Base-by-base conservation (phyloP, 2,113 vertebrate genomes). In the Glaucidium brasilianum region DNA sequence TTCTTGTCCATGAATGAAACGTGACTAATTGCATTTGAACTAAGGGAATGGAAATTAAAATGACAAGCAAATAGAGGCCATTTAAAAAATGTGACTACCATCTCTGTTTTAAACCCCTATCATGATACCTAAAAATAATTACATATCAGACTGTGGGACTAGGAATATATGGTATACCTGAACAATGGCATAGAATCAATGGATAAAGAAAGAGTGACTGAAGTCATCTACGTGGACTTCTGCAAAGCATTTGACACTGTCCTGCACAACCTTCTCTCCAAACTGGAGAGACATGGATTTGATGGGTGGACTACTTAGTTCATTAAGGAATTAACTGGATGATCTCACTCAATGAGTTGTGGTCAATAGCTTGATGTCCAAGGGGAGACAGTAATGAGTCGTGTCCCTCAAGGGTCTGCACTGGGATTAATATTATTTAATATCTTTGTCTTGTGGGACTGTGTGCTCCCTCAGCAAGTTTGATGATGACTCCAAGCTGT, bases 291-390 rank as follows among this genome's bases (percentile, higher is more conserved):
- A 49, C 4, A 30, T 25, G 18, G 22, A 63, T 63, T 68, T 43
- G 20, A 56, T 3, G 11, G 7, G 27, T 37, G 23, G n/a, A 62
- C 12, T 9, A 26, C 9, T 50, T 6, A 0, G 5, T 79, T 79
- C 20, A 9, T 30, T 68, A 56, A 62, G 35, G 25, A 80, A 56
- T 26, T 37, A 32, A 15, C 16, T 37, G 5, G 22, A 43, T 56
- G 39, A 47, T 29, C 0, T 0, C 15, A 37, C 41, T 52, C 27
- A 58, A 58, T 37, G 21, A 4, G 22, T 32, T 72, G 15, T 1
- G 1, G 34, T 73, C 43, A 79, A 45, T 0, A 2, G 35, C 27
- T 66, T 2, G 2, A 47, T n/a, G 23, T 79, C 34, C 1, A 1
- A 2, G 18, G 66, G 12, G 45, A 52, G 25, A 71, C 11, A 19